Conservation (phyloP, 2,888 invertebrate genomes). For the Tachina lurida region DNA sequence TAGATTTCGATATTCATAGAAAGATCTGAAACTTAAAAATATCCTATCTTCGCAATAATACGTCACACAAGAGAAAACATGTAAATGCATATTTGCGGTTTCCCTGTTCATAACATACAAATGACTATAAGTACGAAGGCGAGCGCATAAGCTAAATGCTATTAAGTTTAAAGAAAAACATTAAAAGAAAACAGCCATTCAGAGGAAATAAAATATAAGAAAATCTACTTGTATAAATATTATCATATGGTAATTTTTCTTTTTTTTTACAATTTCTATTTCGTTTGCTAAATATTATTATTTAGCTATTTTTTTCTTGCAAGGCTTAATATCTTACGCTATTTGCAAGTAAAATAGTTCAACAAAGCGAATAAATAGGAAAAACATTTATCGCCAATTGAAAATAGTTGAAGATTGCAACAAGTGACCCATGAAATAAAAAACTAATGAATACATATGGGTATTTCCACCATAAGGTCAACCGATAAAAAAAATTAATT, state of each 20-base stretch:
- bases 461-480: conserved; percentile 7
- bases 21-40: too few relatives aligned
- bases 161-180: not conserved
- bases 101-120: conserved; percentile 13
- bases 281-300: conserved; percentile 8
- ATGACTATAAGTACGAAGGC: not conserved
- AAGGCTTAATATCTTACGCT: conserved; percentile 67
- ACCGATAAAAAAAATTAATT: too few relatives aligned
- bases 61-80: too few relatives aligned
- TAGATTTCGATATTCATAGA: too few relatives aligned
- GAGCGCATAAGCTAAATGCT: conserved; percentile 15
- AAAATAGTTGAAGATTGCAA: conserved; percentile 51
- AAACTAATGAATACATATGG: not conserved
- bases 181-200: not conserved
- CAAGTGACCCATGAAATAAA: conserved; percentile 54
- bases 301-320: conserved; percentile 11
- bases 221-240: conserved; percentile 73
- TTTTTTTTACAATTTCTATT: conserved; percentile 41
- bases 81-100: too few relatives aligned
- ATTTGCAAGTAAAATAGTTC: conserved; percentile 19
- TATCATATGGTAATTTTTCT: conserved; percentile 77
- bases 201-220: conserved; percentile 43
- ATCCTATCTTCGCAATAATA: too few relatives aligned
- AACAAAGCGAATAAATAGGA: not conserved
- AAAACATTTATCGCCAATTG: conserved; percentile 20